Evolutionary conservation across 2,888 invertebrate genomes (phyloP).

Genomic region (Chaetoderma sp.): DNA sequence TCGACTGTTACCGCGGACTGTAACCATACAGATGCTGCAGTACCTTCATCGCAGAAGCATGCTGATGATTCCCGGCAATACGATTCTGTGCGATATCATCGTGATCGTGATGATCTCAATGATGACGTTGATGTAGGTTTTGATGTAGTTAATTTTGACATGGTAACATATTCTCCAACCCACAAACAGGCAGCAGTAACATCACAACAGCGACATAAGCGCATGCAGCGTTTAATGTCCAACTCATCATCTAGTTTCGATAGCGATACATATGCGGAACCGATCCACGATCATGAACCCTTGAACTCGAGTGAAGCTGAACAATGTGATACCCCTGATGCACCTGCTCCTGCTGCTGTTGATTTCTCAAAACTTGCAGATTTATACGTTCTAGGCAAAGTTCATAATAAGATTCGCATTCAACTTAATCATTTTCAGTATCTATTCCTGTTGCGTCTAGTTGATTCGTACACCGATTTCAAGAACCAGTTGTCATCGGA

Average conservation of each 20-base stretch:
- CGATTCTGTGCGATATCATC: neutral
- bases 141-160: no score
- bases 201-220: no score
- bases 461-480: constrained; percentile 77
- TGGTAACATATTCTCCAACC: neutral
- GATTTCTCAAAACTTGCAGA: constrained; percentile 68
- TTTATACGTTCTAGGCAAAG: constrained; percentile 84
- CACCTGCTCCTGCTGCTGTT: constrained; percentile 79
- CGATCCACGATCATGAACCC: neutral
- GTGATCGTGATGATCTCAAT: neutral
- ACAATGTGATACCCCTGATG: neutral
- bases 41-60: no score
- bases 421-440: constrained; percentile 95
- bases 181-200: no score
- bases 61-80: neutral
- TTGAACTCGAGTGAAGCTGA: neutral
- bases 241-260: no score
- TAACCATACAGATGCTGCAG: no score
- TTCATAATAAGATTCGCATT: constrained; percentile 85
- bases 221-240: no score
- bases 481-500: constrained; percentile 56
- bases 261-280: neutral
- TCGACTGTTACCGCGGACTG: neutral
- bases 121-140: neutral
- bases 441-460: constrained; percentile 85